Conservation (phyloP, 2,888 invertebrate genomes). For the Phlogophora meticulosa region DNA sequence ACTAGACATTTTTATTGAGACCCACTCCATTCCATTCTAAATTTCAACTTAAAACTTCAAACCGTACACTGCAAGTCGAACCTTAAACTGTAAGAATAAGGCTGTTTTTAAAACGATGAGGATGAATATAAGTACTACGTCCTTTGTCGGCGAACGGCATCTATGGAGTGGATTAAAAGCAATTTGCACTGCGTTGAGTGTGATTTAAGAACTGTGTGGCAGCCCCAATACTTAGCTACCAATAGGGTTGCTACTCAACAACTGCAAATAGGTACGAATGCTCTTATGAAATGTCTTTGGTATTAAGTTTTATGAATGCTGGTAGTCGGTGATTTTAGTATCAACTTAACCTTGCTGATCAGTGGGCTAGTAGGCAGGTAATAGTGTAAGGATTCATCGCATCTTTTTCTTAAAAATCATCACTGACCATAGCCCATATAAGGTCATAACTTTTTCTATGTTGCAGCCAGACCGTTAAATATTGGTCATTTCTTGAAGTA, state of each 20-base stretch:
- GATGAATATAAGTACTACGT: conserved; percentile 63
- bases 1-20: conserved; percentile 76
- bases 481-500: too few species aligned
- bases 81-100: conserved; percentile 51
- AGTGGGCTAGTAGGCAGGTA: background rate
- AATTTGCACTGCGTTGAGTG: conserved; percentile 83
- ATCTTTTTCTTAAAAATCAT: too few species aligned
- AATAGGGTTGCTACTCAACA: conserved; percentile 58
- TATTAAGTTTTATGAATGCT: conserved; percentile 25
- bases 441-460: too few species aligned
- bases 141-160: conserved; percentile 81
- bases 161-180: conserved; percentile 87
- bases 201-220: conserved; percentile 77
- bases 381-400: background rate
- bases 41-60: conserved; percentile 67
- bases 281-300: conserved; percentile 54
- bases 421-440: too few species aligned
- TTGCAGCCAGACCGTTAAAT: too few species aligned
- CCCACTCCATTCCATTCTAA: conserved; percentile 78
- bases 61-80: conserved; percentile 35
- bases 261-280: conserved; percentile 50
- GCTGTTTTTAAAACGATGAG: conserved; percentile 14
- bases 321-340: too few species aligned
- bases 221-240: conserved; percentile 60
- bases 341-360: background rate